A percentile compares a stretch with the other conserved stretches of the same genome.
Evolutionary conservation across 1,140 invertebrate species (phyloP).

Genomic region (Hormaphis cornu): DNA sequence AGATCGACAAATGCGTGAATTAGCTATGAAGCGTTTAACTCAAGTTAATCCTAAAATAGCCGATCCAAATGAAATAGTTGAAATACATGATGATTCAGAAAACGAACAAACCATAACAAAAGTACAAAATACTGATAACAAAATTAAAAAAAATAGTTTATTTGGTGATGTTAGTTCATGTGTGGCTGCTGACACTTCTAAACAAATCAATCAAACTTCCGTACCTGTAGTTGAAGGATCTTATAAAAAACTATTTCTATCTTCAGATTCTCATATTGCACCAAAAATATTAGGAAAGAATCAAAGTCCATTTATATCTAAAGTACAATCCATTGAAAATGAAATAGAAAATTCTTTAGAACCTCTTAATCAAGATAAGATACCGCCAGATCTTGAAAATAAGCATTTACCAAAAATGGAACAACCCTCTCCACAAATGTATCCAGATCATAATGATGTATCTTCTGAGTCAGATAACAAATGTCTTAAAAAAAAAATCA

Average conservation of each 20-base stretch:
- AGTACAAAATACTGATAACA: background rate
- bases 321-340: background rate
- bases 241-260: background rate
- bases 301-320: background rate
- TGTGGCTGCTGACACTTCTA: background rate
- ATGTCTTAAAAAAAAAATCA: conserved; percentile 58
- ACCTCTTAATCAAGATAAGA: background rate
- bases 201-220: background rate
- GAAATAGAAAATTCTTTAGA: background rate
- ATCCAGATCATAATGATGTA: background rate
- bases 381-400: background rate
- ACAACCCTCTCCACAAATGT: background rate
- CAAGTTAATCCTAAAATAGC: conserved; percentile 7
- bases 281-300: background rate
- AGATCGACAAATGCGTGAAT: conserved; percentile 65
- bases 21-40: conserved; percentile 49
- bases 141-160: background rate
- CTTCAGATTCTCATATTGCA: background rate
- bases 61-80: conserved; percentile 44
- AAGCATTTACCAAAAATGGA: background rate
- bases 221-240: background rate
- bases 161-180: background rate
- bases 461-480: conserved; percentile 15
- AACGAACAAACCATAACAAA: conserved; percentile 2
- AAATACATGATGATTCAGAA: conserved; percentile 44